A percentile compares a stretch with the other conserved stretches of the same genome.
Conservation (phyloP, 2,888 invertebrate species). For the Dastarcus helophoroides region DNA sequence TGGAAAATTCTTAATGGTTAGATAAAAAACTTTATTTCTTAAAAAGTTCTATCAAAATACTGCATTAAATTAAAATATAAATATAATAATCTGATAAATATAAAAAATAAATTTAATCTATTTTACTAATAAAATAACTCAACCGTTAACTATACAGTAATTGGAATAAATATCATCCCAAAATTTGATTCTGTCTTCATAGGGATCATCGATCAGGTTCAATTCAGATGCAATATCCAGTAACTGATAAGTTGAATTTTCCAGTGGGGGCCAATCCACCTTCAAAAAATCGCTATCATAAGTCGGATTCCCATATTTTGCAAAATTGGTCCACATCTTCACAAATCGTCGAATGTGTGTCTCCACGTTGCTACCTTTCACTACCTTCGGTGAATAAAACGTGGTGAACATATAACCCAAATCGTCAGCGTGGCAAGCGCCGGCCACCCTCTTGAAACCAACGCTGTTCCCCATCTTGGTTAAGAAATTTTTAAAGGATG, state of each 20-base stretch:
- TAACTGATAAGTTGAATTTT: slow-evolving; percentile 18
- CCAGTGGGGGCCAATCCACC: slow-evolving; percentile 22
- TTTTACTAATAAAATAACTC: too few relatives aligned
- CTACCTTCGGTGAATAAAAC: slow-evolving; percentile 12
- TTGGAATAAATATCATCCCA: slow-evolving; percentile 22
- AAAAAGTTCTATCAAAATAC: too few relatives aligned
- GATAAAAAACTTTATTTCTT: too few relatives aligned
- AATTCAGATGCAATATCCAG: slow-evolving; percentile 25
- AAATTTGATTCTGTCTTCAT: slow-evolving; percentile 22
- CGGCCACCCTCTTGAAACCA: slow-evolving; percentile 9
- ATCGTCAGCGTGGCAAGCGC: slow-evolving; percentile 20
- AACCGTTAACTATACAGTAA: too few relatives aligned
- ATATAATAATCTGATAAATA: too few relatives aligned
- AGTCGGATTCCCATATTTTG: slow-evolving; percentile 16
- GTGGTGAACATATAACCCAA: slow-evolving; percentile 20
- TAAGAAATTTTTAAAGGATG: slow-evolving; percentile 4
- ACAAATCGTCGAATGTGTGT: slow-evolving; percentile 14
- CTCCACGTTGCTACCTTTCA: slow-evolving; percentile 14
- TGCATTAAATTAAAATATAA: too few relatives aligned
- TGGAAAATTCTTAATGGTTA: too few relatives aligned
- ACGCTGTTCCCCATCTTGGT: slow-evolving; percentile 5
- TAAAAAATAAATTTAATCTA: too few relatives aligned
- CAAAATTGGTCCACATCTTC: slow-evolving; percentile 22
- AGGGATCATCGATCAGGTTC: slow-evolving; percentile 17
- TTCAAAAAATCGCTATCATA: slow-evolving; percentile 11